These are phyloP conservation scores for Paramuricea clavata DNA, from an alignment of 92 coral and sea anemone genomes.

Conservation along the genomic window DNA sequence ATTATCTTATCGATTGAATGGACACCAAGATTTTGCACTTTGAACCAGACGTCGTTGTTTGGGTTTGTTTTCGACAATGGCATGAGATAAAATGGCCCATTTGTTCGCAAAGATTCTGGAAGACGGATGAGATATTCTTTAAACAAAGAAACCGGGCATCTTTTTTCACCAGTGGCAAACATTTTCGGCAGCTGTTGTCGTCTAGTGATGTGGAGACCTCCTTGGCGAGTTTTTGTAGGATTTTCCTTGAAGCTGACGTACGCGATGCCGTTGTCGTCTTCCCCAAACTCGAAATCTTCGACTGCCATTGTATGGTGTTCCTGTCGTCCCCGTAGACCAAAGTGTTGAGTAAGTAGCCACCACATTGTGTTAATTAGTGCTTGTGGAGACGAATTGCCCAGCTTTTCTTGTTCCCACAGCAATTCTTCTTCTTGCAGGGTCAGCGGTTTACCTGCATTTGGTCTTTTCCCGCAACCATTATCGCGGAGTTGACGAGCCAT, in stretches of 20 bases:
- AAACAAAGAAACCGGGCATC: constrained; percentile 65
- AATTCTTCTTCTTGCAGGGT: constrained; percentile 54
- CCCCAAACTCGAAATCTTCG: constrained; percentile 1
- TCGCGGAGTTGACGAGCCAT: constrained; percentile 36
- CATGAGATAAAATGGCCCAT: too few species aligned
- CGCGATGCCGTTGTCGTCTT: not conserved
- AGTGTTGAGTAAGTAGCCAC: too few species aligned
- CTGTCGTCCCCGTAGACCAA: too few species aligned
- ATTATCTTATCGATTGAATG: constrained; percentile 46
- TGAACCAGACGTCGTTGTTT: too few species aligned
- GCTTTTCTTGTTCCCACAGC: constrained; percentile 39
- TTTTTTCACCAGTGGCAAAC: constrained; percentile 58
- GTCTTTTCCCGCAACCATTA: constrained; percentile 51
- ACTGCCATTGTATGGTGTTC: constrained; percentile 20
- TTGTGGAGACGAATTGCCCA: constrained; percentile 37
- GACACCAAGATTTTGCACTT: too few species aligned
- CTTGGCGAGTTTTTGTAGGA: constrained; percentile 45
- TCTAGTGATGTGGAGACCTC: constrained; percentile 52
- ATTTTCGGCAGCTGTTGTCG: too few species aligned
- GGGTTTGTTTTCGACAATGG: too few species aligned
- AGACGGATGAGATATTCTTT: too few species aligned
- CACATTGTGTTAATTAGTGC: constrained; percentile 25
- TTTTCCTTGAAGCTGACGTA: too few species aligned
- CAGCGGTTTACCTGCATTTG: constrained; percentile 50
- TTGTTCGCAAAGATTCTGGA: too few species aligned